Conservation (phyloP, 2,113 vertebrate species). For the Sminthopsis crassicaudata region DNA sequence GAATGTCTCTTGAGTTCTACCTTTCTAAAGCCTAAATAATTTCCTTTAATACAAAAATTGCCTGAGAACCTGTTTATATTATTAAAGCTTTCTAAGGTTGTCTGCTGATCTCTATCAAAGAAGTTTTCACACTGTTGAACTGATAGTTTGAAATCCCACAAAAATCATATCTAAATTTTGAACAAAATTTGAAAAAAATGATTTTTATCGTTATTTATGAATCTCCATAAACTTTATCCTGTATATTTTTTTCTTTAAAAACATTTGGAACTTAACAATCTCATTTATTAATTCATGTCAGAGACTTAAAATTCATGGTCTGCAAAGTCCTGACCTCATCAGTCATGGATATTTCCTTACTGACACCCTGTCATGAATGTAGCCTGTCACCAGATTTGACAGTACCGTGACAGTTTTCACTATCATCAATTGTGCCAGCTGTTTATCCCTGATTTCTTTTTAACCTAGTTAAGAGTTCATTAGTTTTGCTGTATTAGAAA, state of each 20-base stretch:
- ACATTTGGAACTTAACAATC: neutral
- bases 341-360: neutral
- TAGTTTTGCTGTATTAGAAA: neutral
- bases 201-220: neutral
- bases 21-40: constrained; percentile 41
- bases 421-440: neutral
- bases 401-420: neutral
- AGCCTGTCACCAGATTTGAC: neutral
- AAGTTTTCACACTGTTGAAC: neutral
- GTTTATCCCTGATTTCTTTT: neutral
- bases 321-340: neutral
- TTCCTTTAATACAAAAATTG: constrained; percentile 6
- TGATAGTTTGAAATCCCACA: neutral
- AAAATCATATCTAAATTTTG: neutral
- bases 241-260: neutral
- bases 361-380: neutral
- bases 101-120: neutral
- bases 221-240: neutral
- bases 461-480: neutral
- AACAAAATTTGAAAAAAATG: neutral
- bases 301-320: neutral
- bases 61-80: neutral
- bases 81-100: neutral
- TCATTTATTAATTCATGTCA: neutral
- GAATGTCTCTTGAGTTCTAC: constrained; percentile 11